Base-by-base conservation (phyloP, 2,797 vertebrate genomes). In the Anguilla pacifica region DNA sequence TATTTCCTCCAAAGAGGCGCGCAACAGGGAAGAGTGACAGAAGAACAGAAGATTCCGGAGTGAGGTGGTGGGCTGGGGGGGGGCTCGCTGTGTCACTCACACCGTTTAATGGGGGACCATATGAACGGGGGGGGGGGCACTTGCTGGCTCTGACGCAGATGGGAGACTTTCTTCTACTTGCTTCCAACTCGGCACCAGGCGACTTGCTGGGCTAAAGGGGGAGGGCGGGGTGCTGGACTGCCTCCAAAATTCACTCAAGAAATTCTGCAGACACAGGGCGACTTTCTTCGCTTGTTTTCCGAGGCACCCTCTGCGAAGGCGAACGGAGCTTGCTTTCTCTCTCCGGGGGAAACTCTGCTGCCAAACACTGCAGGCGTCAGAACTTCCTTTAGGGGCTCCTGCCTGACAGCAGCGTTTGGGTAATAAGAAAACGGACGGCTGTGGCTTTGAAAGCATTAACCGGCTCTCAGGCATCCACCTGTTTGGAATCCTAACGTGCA, bases 51-150 rank as follows among this genome's bases (percentile, higher is more conserved):
- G 31, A 77, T 53, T 77, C 35, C 22, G 59, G 51, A 22, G 79
- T 59, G 2, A 22, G 51, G 74, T 5, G 31, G 31, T 11, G 28
- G 17, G n/a, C 4, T 39, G 3, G 10, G 22, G 28, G 64, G 64
- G 25, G 6, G 64, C 15, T 70, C 28, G 7, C 25, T 1, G 64
- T 2, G 64, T 70, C 17, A 64, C 61, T 39, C 35, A 13, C 17
- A 39, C 22, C 13, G 31, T 85, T 70, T 31, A 64, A 31, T 19
- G 31, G 35, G 39, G 39, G 59, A 28, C 31, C 28, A 84, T 22
- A 84, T 25, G 87, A 81, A 46, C 28, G 55, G 64, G 55, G 64
- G 4, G 70, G 53, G 72, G 83, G 15, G 87, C 53, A 57, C 72
- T 28, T 72, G 19, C 13, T 35, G 35, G 70, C 31, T 35, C 35